Percentiles rank a stretch among this genome's conserved stretches.
Evolutionary conservation across 2,888 invertebrate genomes (phyloP).

Genomic region (Agriopis marginaria): DNA sequence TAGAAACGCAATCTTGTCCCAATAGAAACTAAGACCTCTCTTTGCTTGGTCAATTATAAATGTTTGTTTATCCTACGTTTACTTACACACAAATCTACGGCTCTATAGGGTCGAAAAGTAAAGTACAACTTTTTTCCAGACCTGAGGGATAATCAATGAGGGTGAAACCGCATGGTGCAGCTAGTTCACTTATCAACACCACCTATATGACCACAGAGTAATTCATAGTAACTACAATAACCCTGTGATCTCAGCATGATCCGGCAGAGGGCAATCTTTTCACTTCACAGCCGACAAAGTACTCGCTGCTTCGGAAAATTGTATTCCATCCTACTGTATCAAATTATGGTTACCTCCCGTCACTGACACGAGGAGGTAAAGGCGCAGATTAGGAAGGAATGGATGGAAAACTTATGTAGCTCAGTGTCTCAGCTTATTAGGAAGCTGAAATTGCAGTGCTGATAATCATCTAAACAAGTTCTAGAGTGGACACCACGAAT

Average conservation of each 20-base stretch:
- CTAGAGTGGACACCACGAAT: too few relatives aligned
- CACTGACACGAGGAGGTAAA: slow-evolving; percentile 17
- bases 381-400: neutral
- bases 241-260: slow-evolving; percentile 14
- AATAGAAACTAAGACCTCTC: too few relatives aligned
- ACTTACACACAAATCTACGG: too few relatives aligned
- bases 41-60: too few relatives aligned
- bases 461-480: too few relatives aligned
- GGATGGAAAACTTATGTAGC: neutral
- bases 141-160: too few relatives aligned
- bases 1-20: too few relatives aligned
- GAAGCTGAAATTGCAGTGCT: neutral
- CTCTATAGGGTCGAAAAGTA: too few relatives aligned
- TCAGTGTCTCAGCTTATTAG: neutral
- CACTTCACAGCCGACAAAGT: slow-evolving; percentile 32
- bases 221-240: neutral
- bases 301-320: slow-evolving; percentile 48
- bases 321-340: slow-evolving; percentile 36
- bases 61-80: too few relatives aligned
- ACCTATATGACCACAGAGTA: neutral
- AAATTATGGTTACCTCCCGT: slow-evolving; percentile 26
- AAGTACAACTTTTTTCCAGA: too few relatives aligned
- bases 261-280: slow-evolving; percentile 14
- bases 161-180: neutral
- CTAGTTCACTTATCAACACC: slow-evolving; percentile 3